Conservation (phyloP, 2,113 vertebrate genomes). For the Callaeas wilsoni region DNA sequence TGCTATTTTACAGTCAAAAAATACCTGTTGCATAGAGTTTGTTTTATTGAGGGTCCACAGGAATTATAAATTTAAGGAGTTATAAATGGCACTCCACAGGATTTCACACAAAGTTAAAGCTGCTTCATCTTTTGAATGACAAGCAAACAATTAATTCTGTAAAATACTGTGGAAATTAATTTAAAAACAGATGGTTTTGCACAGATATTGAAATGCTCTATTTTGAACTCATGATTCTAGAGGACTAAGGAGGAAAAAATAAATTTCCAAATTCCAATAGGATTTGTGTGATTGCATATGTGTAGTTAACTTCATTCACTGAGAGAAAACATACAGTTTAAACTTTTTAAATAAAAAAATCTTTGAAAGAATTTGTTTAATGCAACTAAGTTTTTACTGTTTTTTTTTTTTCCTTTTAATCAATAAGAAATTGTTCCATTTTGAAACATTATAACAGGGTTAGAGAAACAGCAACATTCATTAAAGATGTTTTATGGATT, state of each 20-base stretch:
- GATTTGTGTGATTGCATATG: background rate
- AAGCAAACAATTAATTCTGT: background rate
- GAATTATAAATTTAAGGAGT: background rate
- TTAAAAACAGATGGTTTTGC: background rate
- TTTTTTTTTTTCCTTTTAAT: background rate
- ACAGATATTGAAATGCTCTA: background rate
- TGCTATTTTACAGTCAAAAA: background rate
- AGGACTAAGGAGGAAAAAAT: background rate
- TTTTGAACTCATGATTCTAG: background rate
- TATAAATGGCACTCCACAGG: background rate
- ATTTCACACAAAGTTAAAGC: background rate
- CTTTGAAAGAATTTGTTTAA: background rate
- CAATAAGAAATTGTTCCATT: background rate
- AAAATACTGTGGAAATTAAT: background rate
- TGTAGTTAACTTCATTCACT: background rate
- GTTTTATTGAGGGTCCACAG: background rate
- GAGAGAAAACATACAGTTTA: rapidly evolving
- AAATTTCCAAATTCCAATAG: background rate
- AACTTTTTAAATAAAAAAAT: background rate
- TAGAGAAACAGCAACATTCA: background rate
- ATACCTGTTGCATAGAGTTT: background rate
- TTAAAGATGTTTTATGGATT: background rate
- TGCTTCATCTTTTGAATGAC: background rate
- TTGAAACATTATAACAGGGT: background rate
- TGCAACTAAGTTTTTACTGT: background rate